These are phyloP conservation scores for Neuroscelio doddi DNA, from an alignment of 2,888 invertebrate genomes.

Conservation along the genomic window DNA sequence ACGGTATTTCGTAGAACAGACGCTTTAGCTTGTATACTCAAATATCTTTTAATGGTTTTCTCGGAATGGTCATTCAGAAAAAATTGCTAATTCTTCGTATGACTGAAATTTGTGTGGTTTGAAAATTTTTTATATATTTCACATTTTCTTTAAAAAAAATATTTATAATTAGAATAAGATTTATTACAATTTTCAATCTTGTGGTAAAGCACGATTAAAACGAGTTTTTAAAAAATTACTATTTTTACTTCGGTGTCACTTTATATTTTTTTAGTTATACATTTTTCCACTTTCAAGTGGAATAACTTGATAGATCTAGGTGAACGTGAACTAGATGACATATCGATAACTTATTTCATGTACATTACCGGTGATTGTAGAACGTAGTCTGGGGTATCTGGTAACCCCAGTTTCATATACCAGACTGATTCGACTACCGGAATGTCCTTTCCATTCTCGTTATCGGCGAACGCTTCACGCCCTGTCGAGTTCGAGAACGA, in stretches of 20 bases:
- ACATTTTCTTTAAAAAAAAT: too few species aligned
- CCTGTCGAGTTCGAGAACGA: constrained; percentile 59
- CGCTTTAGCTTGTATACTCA: too few species aligned
- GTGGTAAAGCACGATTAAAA: too few species aligned
- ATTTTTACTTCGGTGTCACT: neutral
- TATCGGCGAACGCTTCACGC: constrained; percentile 65
- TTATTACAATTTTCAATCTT: too few species aligned
- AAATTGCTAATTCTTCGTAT: too few species aligned
- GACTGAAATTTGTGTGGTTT: too few species aligned
- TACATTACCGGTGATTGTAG: constrained; percentile 27
- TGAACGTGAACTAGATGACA: constrained; percentile 8
- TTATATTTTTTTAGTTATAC: constrained; percentile 23
- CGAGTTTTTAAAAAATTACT: too few species aligned
- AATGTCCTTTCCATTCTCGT: constrained; percentile 65
- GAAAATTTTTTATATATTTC: too few species aligned
- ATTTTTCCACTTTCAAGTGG: constrained; percentile 33
- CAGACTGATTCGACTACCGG: constrained; percentile 52
- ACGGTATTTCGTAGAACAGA: too few species aligned
- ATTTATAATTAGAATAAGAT: too few species aligned
- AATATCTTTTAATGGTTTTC: too few species aligned
- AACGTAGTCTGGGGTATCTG: constrained; percentile 24
- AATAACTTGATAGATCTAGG: constrained; percentile 38
- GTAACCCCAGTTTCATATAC: constrained; percentile 34
- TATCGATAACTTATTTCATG: constrained; percentile 30
- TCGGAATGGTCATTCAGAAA: too few species aligned